Base-by-base conservation (phyloP, 1,140 invertebrate genomes). In the Drosophila micromelanica region DNA sequence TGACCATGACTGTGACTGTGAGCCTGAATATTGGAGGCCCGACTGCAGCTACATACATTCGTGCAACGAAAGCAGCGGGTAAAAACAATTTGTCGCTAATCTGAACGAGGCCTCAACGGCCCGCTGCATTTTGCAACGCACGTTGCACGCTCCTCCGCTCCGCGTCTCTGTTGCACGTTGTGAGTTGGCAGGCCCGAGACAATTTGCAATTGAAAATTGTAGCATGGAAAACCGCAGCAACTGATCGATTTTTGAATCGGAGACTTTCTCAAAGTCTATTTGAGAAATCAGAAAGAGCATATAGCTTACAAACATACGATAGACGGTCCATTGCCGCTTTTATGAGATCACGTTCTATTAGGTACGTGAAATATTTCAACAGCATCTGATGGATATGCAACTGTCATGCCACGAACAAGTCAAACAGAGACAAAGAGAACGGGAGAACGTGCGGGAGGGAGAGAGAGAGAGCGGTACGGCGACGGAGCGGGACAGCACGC, bases 281-380 rank as follows among this genome's bases (percentile, higher is more conserved):
- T 23, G 30, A 30, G 23, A 30, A 51, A 63, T 30, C 13, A 20
- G 27, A 27, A 15, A 40, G 12, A 48, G 40, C 59, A 70, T 60
- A 48, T 38, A 45, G 30, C 37, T 7, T 55, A 23, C 32, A 52
- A 68, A 38, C 38, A 38, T 15, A 54, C 30, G 13, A 17, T 48
- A 30, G 38, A 54, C 57, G 57, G 54, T 48, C 63, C 38, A 57
- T 49, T 67, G 63, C 38, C 32, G 40, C 52, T 74, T 86, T 81
- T 65, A 73, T 79, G 76, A 86, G 84, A 89, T 80, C 84, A 89
- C 84, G 84, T 89, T 89, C 84, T 89, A 80, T 80, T 65, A 59
- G 62, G 73, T 76, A 89, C 84, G 84, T 89, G 84, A 89, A 89
- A 69, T 84, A 87, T 89, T 73, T 59, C 69, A 69, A 71, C 69